Evolutionary conservation across 2,888 invertebrate genomes (phyloP), one percentile per base, ranked within the genome.

Genomic region (Spodoptera exigua): DNA sequence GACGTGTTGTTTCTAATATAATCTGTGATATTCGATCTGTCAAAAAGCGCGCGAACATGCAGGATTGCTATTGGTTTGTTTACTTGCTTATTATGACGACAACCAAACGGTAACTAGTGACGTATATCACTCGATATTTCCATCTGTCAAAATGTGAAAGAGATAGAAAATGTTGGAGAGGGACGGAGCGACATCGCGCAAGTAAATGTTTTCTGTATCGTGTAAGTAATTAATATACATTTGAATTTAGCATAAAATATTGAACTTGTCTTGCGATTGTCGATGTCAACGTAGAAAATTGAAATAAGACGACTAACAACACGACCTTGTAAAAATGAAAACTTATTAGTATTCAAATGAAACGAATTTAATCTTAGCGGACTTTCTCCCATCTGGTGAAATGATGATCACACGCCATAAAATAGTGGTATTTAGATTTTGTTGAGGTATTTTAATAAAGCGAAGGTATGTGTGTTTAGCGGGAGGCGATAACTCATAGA

Each of bases 91-190:
- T 67, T 74, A 74, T 74, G 77, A 72, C 68, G 70, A 72, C 70
- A 64, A 74, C 61, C 70, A 63, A 74, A 62, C 70, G 72, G 80
- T 82, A 72, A 72, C 78, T 59, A 63, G 70, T 70, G 70, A 63
- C 58, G 75, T 80, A 81, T 83, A 81, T 83, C 88, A 87, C 89
- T 89, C 89, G 88, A 83, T 83, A 73, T 83, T 83, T 80, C 81
- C 83, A 88, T 84, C 89, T 90, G 92, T 92, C 91, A 90, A 88
- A 86, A 86, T 80, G 77, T 77, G 90, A 91, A 79, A 83, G 89
- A 86, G 91, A 89, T 56, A 72, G 84, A 75, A 69, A 57, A 65
- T 40, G 61, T 58, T 65, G 75, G 84, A 86, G 76, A 36, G 82
- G 68, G 86, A 86, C 52, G 74, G 82, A 61, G 65, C 63, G 48